phyloP scores from a whole-genome alignment of 2,888 invertebrate genomes.

The Tryphoninae sp. region DNA sequence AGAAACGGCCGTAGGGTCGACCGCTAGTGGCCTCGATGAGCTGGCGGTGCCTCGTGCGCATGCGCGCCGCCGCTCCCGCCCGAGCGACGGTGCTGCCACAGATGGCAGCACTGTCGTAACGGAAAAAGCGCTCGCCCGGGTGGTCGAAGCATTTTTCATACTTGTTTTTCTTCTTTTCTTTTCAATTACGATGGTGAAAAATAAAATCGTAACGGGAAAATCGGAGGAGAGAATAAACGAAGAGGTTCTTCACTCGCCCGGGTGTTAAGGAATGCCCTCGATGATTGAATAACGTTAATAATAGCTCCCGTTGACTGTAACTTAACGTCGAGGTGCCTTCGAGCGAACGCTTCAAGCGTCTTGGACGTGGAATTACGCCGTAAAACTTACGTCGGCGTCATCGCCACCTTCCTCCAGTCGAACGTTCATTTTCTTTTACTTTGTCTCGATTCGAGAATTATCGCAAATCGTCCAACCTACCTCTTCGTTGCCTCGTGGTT shows the following conservation, averaged over 20 bases:
- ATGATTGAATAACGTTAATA: slow-evolving; percentile 76
- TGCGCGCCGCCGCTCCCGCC: no score
- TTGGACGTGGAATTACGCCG: slow-evolving; percentile 62
- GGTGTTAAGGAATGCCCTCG: slow-evolving; percentile 59
- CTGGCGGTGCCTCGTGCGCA: not conserved
- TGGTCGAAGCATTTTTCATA: not conserved
- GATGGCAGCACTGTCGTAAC: not conserved
- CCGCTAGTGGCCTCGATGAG: not conserved
- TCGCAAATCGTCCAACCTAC: slow-evolving; percentile 29
- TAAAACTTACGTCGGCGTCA: slow-evolving; percentile 59
- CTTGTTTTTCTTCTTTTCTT: not conserved
- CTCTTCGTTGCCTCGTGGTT: not conserved
- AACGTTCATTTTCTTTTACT: slow-evolving; percentile 2
- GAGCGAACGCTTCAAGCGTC: slow-evolving; percentile 55
- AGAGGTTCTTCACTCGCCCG: slow-evolving; percentile 22
- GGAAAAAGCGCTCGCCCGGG: not conserved
- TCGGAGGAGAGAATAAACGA: slow-evolving; percentile 17
- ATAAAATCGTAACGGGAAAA: slow-evolving; percentile 1
- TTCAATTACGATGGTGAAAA: not conserved
- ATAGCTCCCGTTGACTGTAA: slow-evolving; percentile 70
- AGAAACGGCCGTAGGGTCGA: not conserved
- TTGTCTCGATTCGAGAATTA: not conserved
- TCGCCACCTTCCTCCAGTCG: slow-evolving; percentile 35
- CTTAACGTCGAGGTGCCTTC: slow-evolving; percentile 57
- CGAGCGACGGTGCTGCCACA: no score